A percentile compares a stretch with the other conserved stretches of the same genome.
Conservation (phyloP, 1,140 invertebrate species). For the Galleria mellonella region DNA sequence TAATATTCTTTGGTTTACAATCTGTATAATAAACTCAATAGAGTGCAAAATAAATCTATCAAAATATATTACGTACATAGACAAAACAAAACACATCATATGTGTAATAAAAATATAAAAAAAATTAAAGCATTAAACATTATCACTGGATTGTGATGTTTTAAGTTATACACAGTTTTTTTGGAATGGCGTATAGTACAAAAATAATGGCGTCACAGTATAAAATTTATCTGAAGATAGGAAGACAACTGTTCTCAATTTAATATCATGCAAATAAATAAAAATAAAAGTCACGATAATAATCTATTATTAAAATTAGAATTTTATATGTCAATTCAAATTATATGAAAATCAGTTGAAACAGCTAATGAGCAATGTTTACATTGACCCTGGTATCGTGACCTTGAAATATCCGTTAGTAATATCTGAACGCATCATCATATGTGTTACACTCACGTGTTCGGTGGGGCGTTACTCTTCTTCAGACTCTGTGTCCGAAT, state of each 20-base stretch:
- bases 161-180: neutral
- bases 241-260: too few relatives aligned
- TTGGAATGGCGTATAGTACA: neutral
- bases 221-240: too few relatives aligned
- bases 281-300: too few relatives aligned
- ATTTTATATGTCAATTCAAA: neutral
- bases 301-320: neutral
- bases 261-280: too few relatives aligned
- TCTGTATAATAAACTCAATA: neutral
- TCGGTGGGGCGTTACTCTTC: constrained; percentile 42
- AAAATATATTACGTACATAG: neutral
- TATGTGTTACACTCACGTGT: neutral
- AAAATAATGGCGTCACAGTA: too few relatives aligned
- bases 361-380: too few relatives aligned
- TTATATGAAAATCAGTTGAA: too few relatives aligned
- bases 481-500: constrained; percentile 60
- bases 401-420: too few relatives aligned
- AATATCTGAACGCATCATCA: neutral
- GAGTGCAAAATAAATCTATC: constrained; percentile 1
- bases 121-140: too few relatives aligned
- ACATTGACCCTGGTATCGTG: too few relatives aligned
- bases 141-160: neutral
- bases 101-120: constrained; percentile 8
- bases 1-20: constrained; percentile 3
- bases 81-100: constrained; percentile 14